A percentile compares a stretch with the other conserved stretches of the same genome.
These are phyloP conservation scores for Diplolepis rosae DNA, from an alignment of 2,888 invertebrate species.

Conservation along the genomic window DNA sequence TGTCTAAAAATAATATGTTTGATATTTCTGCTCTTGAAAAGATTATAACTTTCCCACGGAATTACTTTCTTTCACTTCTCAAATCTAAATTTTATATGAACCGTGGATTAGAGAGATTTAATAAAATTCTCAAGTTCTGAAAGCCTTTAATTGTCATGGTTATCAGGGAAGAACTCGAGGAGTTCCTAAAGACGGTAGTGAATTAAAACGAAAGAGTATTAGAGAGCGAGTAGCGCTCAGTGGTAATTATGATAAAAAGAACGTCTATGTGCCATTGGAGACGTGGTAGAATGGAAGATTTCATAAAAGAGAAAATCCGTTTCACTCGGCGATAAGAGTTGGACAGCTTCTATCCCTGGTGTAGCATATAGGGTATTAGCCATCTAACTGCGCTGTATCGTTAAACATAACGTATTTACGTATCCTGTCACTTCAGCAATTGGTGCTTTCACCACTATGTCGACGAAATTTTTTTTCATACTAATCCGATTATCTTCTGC, in stretches of 20 bases:
- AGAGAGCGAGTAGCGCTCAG: background rate
- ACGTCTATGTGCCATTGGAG: conserved; percentile 4
- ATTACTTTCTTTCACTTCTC: too few relatives aligned
- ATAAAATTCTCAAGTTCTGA: background rate
- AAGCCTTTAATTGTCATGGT: background rate
- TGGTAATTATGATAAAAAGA: conserved; percentile 10
- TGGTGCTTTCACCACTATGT: background rate
- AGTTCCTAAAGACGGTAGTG: conserved; percentile 10
- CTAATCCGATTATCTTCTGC: conserved; percentile 6
- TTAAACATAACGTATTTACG: background rate
- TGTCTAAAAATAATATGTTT: too few relatives aligned
- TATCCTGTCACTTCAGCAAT: background rate
- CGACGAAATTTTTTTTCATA: background rate
- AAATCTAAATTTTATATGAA: too few relatives aligned
- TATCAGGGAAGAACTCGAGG: background rate
- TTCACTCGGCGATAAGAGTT: background rate
- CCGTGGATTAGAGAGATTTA: too few relatives aligned
- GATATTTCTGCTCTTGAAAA: too few relatives aligned
- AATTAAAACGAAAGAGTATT: conserved; percentile 15
- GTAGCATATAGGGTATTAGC: background rate
- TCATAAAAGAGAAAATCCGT: background rate
- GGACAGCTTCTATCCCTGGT: background rate
- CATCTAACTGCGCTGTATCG: background rate
- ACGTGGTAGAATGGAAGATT: conserved; percentile 1
- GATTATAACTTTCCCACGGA: too few relatives aligned